phyloP scores from a whole-genome alignment of 92 coral and sea anemone genomes.

The Zoanthus sociatus region DNA sequence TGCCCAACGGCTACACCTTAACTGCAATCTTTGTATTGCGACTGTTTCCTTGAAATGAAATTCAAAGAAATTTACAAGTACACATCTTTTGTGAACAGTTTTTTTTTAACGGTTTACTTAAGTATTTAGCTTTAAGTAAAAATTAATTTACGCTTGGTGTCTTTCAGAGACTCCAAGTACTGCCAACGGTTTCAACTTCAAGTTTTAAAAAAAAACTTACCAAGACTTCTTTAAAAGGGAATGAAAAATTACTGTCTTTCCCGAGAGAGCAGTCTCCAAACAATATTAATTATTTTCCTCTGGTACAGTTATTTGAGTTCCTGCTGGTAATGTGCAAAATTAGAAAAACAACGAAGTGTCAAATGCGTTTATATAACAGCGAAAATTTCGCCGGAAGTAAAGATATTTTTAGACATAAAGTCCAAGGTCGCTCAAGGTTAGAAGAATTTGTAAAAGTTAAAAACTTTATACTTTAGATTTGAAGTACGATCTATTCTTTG shows the following conservation, averaged over 20 bases:
- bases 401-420: no score
- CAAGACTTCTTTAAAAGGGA: not conserved
- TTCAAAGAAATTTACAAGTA: no score
- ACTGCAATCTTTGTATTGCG: no score
- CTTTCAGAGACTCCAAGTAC: not conserved
- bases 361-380: no score
- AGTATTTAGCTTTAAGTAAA: not conserved
- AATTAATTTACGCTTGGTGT: not conserved
- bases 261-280: not conserved
- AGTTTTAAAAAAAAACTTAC: not conserved
- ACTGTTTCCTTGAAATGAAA: no score
- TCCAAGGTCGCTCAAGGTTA: slow-evolving; percentile 45
- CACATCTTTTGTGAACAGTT: not conserved
- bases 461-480: not conserved
- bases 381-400: slow-evolving; percentile 13
- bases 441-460: not conserved
- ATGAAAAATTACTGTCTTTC: not conserved
- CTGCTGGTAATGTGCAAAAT: no score
- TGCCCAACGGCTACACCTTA: no score
- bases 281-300: not conserved
- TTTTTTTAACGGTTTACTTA: no score
- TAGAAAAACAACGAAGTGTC: no score
- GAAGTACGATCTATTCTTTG: not conserved
- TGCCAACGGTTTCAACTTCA: not conserved
- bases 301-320: not conserved